Base-by-base conservation (phyloP, 1,140 invertebrate genomes). In the Cotesia vestalis region DNA sequence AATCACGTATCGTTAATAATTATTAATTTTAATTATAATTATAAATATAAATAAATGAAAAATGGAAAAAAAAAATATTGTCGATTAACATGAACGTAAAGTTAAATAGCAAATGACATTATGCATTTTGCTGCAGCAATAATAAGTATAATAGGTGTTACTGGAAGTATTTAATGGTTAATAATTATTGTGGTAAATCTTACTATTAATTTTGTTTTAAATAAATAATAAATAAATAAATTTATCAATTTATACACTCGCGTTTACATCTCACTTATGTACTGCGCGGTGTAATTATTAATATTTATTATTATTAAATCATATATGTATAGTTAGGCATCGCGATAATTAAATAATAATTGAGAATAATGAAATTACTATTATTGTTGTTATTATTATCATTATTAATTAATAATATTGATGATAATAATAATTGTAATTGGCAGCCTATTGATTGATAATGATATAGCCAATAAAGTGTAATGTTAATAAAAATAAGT, bases 281-380 rank as follows among this genome's bases (percentile, higher is more conserved):
- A 59, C 38, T 69, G 57, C 71, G 20, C 8, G 3, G 69, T 36
- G 66, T 40, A 55, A 38, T 61, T 35, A 46, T 9, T 61, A 55
- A 52, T 64, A 14, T 68, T n/a, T 35, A 68, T 12, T 27, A 14
- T 68, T 79, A 75, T 74, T 69, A 72, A 76, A 67, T 76, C 61
- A 57, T 64, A 77, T 78, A 79, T 78, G 76, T 78, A 81, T 81
- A 84, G 79, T 78, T 83, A 82, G 78, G 66, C 74, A 72, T 71
- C 76, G 80, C 77, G 73, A 69, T 73, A 71, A 74, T 66, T 67
- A 76, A 72, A 66, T 61, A 73, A 74, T 75, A 76, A 70, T 77
- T 40, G 9, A 9, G 40, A 46, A 11, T 9, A 11, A 11, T 46
- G 6, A 6, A 8, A 46, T 46, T 46, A 46, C 11, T 46, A 6